Base-by-base conservation (phyloP, 1,140 invertebrate genomes). In the Heliconius melpomene region DNA sequence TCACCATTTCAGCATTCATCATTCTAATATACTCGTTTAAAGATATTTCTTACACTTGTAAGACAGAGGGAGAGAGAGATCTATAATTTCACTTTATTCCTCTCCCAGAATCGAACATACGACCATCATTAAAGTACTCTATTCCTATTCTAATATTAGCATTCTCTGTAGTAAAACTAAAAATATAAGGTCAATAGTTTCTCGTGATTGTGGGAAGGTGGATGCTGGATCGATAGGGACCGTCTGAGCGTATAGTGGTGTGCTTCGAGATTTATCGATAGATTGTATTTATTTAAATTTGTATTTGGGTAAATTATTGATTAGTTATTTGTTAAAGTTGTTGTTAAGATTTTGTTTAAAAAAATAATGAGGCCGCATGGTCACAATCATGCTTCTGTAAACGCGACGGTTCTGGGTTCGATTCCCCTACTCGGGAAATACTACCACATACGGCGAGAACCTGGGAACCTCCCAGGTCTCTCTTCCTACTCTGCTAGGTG, bases 181-280 rank as follows among this genome's bases (percentile, higher is more conserved):
- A 79, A 83, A 85, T 86, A 87, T 87, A 87, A 78, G 87, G 87
- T 89, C 87, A 90, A 82, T 82, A 83, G 89, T 85, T 87, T 82
- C 84, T 82, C 86, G 82, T 83, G 75, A 83, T 86, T 83, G 84
- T 84, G 77, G 82, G 50, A 84, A 85, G 87, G 81, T 83, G 86
- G 90, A 91, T 87, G 88, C 90, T 89, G 90, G 88, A 89, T 91
- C 90, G 85, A 91, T 91, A 91, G 84, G 79, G 84, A 71, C 79
- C 86, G 90, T 91, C 90, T 91, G 90, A 85, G 78, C 79, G 66
- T 52, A n/a, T 89, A 91, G 90, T 79, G 90, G 85, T 79, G 90
- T 29, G 46, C 73, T 32, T 74, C 54, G 20, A 52, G 18, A 52
- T 52, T 7, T 52, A 52, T 52, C 50, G 50, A 52, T 52, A 52